phyloP scores from a whole-genome alignment of 2,113 vertebrate species.

The Echinops telfairi region DNA sequence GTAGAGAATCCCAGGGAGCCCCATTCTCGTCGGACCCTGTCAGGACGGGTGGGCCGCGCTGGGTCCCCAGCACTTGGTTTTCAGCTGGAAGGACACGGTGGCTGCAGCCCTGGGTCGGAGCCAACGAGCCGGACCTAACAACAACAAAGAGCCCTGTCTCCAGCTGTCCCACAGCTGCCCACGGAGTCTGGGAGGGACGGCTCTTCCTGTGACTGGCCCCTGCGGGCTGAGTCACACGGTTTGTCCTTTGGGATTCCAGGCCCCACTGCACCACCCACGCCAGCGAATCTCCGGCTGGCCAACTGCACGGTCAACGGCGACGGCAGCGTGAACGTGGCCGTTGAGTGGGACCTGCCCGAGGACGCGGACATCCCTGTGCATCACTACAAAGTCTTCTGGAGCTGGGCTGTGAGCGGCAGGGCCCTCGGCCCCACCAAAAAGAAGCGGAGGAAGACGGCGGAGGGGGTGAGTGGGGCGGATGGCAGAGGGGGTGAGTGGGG shows the following conservation, averaged over 20 bases:
- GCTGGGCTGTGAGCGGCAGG: slow-evolving; percentile 91
- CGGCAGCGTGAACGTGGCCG: slow-evolving; percentile 87
- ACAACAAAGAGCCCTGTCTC: background rate
- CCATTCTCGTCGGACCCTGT: too few species aligned
- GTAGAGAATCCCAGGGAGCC: background rate
- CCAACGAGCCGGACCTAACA: too few species aligned
- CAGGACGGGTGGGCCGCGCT: too few species aligned
- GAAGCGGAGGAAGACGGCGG: slow-evolving; percentile 94
- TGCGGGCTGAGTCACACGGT: accelerated
- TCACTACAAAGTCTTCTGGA: slow-evolving; percentile 98
- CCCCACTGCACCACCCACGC: slow-evolving; percentile 92
- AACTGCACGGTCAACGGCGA: slow-evolving; percentile 90
- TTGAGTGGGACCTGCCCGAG: slow-evolving; percentile 92
- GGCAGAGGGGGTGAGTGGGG: accelerated
- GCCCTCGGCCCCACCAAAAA: slow-evolving; percentile 93
- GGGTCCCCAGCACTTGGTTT: too few species aligned
- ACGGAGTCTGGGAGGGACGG: too few species aligned
- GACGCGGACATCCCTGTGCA: slow-evolving; percentile 95
- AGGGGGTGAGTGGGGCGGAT: slow-evolving; percentile 88
- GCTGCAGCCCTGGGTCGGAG: too few species aligned
- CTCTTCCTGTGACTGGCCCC: too few species aligned
- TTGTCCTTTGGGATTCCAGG: slow-evolving; percentile 85
- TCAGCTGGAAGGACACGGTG: too few species aligned
- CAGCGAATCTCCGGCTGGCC: slow-evolving; percentile 89
- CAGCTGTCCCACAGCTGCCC: too few species aligned